Conservation (phyloP, 2,797 vertebrate species). For the Acrossocheilus fasciatus region DNA sequence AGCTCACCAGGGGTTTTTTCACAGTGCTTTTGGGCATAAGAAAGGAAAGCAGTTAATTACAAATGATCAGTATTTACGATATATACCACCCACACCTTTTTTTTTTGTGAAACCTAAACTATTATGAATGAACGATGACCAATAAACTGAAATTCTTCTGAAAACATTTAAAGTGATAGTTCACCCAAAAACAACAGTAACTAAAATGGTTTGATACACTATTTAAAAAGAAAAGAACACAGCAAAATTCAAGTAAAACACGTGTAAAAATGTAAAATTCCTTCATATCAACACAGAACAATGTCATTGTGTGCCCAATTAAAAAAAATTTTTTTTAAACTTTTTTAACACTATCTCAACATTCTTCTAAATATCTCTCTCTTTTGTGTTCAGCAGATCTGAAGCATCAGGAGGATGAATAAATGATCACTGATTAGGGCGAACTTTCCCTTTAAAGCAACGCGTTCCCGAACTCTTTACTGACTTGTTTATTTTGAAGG, state of each 20-base stretch:
- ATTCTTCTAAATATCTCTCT: not conserved
- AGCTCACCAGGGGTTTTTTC: constrained; percentile 31
- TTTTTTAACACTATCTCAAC: not conserved
- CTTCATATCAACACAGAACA: not conserved
- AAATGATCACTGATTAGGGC: not conserved
- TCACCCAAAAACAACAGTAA: not conserved
- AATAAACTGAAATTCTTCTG: not conserved
- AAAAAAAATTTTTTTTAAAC: too few relatives aligned
- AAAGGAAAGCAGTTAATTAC: not conserved
- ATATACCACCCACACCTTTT: not conserved
- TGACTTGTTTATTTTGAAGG: too few relatives aligned
- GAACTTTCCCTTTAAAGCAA: not conserved
- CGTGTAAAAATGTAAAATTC: too few relatives aligned
- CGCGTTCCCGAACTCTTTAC: not conserved
- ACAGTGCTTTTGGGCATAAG: constrained; percentile 9
- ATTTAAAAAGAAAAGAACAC: not conserved
- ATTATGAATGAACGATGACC: not conserved
- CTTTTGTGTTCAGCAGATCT: not conserved
- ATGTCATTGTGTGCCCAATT: not conserved
- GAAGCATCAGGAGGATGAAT: not conserved
- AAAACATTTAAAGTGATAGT: not conserved
- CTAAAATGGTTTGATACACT: not conserved
- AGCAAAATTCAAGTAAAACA: not conserved
- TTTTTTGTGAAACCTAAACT: not conserved
- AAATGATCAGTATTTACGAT: not conserved